Conservation (phyloP, 2,113 vertebrate genomes). For the Semicossyphus pulcher region DNA sequence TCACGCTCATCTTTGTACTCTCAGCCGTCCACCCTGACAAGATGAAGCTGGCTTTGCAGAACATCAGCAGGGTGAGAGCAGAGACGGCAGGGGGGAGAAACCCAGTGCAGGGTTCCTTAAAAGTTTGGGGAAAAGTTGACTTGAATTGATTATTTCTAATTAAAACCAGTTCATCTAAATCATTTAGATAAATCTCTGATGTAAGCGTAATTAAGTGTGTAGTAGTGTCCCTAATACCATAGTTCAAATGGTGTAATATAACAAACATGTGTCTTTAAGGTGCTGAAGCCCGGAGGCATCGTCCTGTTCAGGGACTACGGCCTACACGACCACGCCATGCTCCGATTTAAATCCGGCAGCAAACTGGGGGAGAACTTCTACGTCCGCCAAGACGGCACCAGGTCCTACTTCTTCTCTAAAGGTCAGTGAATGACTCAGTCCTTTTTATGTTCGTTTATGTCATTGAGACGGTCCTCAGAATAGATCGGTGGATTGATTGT, state of each 20-base stretch:
- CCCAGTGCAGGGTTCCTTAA: too few relatives aligned
- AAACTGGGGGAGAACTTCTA: conserved; percentile 97
- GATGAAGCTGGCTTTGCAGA: conserved; percentile 90
- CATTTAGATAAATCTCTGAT: too few relatives aligned
- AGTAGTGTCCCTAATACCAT: too few relatives aligned
- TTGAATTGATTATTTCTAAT: too few relatives aligned
- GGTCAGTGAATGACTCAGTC: conserved; percentile 79
- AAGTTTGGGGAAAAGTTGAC: too few relatives aligned
- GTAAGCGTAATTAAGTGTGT: too few relatives aligned
- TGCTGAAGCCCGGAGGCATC: conserved; percentile 90
- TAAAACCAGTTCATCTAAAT: too few relatives aligned
- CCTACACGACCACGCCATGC: conserved; percentile 94
- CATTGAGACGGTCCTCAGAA: too few relatives aligned
- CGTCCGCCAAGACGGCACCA: conserved; percentile 95
- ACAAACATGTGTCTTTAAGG: conserved; percentile 75
- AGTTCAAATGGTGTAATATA: neutral
- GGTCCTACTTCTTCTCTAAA: conserved; percentile 94
- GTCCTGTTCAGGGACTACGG: conserved; percentile 97
- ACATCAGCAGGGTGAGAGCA: conserved; percentile 87
- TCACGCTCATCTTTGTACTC: conserved; percentile 93
- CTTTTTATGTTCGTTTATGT: neutral
- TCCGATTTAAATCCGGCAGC: conserved; percentile 92
- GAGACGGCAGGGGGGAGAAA: too few relatives aligned
- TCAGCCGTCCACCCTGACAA: conserved; percentile 96
- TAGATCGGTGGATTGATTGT: too few relatives aligned